Conservation (phyloP, 2,797 vertebrate genomes). For the Poeciliopsis turneri region DNA sequence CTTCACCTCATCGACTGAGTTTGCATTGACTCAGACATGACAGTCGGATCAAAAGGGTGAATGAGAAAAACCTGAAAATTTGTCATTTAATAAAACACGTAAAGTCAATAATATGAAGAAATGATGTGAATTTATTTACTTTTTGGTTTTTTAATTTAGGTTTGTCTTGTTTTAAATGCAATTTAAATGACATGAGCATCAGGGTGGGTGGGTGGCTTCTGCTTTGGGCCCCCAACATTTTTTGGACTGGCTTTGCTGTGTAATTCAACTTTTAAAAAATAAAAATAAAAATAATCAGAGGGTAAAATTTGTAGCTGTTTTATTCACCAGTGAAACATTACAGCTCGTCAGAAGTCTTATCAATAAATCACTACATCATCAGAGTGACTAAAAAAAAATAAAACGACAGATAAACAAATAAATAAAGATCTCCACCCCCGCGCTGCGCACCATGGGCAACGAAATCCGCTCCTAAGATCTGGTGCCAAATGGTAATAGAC, state of each 20-base stretch:
- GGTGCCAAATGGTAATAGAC: slow-evolving; percentile 60
- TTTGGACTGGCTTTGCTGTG: background rate
- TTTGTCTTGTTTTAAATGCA: too few relatives aligned
- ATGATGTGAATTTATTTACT: background rate
- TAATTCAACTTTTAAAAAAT: background rate
- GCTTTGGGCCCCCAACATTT: background rate
- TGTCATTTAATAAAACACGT: background rate
- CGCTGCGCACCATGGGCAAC: slow-evolving; percentile 20
- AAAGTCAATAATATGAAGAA: background rate
- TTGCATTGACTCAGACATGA: background rate
- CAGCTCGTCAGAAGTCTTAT: background rate
- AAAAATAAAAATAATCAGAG: background rate
- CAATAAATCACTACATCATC: background rate
- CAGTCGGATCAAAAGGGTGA: background rate
- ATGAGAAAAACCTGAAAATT: background rate
- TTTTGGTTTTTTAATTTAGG: too few relatives aligned
- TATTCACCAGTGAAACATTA: slow-evolving; percentile 17
- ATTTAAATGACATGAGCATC: background rate
- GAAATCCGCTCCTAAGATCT: slow-evolving; percentile 48
- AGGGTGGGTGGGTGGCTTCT: background rate
- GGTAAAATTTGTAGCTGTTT: slow-evolving; percentile 27
- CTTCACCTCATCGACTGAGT: background rate
- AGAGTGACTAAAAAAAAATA: background rate
- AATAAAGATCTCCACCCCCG: background rate
- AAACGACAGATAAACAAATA: too few relatives aligned